Evolutionary conservation across 2,797 vertebrate genomes (phyloP).

Genomic region (Lithobates pipiens): DNA sequence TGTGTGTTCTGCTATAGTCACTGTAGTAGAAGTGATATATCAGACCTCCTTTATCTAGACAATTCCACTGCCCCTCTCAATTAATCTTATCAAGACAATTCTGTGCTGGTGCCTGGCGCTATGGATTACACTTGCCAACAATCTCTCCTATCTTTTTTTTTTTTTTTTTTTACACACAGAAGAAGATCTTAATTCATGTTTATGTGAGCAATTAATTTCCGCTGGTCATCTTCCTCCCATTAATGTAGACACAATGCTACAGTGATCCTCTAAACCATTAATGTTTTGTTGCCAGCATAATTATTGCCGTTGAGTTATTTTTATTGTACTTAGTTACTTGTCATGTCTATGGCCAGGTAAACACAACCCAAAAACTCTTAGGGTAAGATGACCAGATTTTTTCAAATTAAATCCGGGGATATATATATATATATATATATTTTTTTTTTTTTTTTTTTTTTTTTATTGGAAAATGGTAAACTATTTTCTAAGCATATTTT

Average conservation of each 20-base stretch:
- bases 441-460: too few species aligned
- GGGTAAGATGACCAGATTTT: too few species aligned
- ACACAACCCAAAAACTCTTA: too few species aligned
- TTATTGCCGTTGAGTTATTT: not conserved
- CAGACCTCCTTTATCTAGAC: constrained; percentile 48
- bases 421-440: too few species aligned
- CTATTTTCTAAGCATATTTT: too few species aligned
- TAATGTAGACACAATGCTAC: constrained; percentile 22
- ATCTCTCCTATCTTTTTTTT: constrained; percentile 24
- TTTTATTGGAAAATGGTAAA: too few species aligned
- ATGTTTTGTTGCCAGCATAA: not conserved
- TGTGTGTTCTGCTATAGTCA: constrained; percentile 24
- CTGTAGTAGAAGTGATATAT: constrained; percentile 39
- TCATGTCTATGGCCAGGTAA: too few species aligned
- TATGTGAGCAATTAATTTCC: constrained; percentile 30
- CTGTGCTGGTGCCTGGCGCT: constrained; percentile 20
- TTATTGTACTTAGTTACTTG: too few species aligned
- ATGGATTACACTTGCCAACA: constrained; percentile 32
- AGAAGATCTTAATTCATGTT: constrained; percentile 36
- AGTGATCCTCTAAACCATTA: not conserved
- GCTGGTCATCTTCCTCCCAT: constrained; percentile 29
- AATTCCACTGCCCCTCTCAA: constrained; percentile 42
- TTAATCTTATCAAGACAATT: constrained; percentile 49
- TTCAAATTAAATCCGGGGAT: too few species aligned
- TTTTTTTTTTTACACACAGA: constrained; percentile 18